A percentile compares a stretch with the other conserved stretches of the same genome.
These are phyloP conservation scores for Erebia aethiops DNA, from an alignment of 2,888 invertebrate species.

Conservation along the genomic window DNA sequence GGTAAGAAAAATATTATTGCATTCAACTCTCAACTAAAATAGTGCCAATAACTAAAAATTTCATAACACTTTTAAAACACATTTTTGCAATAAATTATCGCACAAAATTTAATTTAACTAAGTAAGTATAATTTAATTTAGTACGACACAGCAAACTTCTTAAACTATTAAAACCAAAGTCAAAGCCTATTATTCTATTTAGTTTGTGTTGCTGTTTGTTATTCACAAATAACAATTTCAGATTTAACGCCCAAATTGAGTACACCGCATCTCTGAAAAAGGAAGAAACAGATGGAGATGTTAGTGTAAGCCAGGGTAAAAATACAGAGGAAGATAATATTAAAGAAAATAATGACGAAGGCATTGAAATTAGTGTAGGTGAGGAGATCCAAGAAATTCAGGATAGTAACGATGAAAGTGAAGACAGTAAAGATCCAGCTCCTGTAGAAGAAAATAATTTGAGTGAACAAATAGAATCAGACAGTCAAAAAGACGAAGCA, in stretches of 20 bases:
- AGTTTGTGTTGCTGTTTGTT: not conserved
- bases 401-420: not conserved
- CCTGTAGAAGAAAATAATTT: slow-evolving; percentile 13
- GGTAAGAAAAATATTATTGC: slow-evolving; percentile 41
- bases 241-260: slow-evolving; percentile 38
- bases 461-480: slow-evolving; percentile 16
- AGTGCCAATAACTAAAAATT: no score
- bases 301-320: not conserved
- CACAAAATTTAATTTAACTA: no score
- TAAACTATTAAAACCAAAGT: not conserved
- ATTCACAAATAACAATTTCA: slow-evolving; percentile 18
- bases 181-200: not conserved
- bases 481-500: slow-evolving; percentile 9
- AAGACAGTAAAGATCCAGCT: not conserved
- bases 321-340: slow-evolving; percentile 11
- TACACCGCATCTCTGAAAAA: slow-evolving; percentile 24
- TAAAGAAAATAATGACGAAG: slow-evolving; percentile 13
- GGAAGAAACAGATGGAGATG: slow-evolving; percentile 13
- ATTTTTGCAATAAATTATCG: no score
- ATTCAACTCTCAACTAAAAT: not conserved
- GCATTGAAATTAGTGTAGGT: not conserved
- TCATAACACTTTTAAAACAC: no score
- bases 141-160: no score
- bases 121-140: no score
- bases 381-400: slow-evolving; percentile 7